Evolutionary conservation across 2,888 invertebrate genomes (phyloP), one percentile per base, ranked within the genome.

Genomic region (Amorpha juglandis): DNA sequence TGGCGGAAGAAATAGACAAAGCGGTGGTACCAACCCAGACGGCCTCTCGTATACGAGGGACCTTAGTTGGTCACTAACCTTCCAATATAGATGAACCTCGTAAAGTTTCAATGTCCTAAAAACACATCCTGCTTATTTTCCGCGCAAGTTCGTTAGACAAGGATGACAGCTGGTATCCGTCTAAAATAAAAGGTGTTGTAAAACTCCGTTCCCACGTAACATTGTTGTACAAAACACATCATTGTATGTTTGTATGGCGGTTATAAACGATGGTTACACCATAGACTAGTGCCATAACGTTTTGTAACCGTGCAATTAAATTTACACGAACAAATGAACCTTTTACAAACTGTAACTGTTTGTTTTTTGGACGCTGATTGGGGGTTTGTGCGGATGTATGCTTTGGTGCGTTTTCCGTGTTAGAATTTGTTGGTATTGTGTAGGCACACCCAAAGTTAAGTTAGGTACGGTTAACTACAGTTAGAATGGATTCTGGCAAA

Each of bases 251-350:
- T 64, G 64, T 64, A 53, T 64, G 53, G 64, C 47, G 52, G 64
- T 53, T 42, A 48, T 63, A 63, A 63, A 64, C 45, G 11, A 48
- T 27, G 16, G 27, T 14, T 45, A 14, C 11, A 12, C 27, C 33
- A 42, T 27, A 21, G 52, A 38, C 21, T 50, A 38, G 21, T 45
- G 63, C 45, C 58, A 19, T 50, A n/a, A 63, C 63, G 12, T 42
- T 42, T 64, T 45, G 58, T 19, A 47, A 50, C 47, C 58, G 48
- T 58, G 45, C 65, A 65, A 65, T 65, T 62, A 65, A 58, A 47
- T 65, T 58, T 65, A 50, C 65, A 62, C n/a, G 42, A 52, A 64
- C 64, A 64, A 64, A 64, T 65, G 65, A 27, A 33, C 51, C 62
- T 45, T 42, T 50, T 48, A 50, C 48, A 48, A 63, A 63, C 38